Conservation (phyloP, 2,888 invertebrate genomes). For the Diabrotica balteata region DNA sequence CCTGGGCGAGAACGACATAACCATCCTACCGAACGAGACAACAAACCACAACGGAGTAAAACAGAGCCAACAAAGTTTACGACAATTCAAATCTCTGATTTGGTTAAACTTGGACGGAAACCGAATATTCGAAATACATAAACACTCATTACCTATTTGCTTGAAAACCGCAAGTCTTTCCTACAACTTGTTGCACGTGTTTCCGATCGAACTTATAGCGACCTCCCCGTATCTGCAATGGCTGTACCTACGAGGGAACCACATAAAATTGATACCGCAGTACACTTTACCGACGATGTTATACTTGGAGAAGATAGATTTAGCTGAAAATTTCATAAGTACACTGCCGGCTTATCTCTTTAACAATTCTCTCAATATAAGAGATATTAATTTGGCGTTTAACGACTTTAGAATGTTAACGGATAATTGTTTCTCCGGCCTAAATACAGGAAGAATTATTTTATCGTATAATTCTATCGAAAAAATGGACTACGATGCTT, state of each 20-base stretch:
- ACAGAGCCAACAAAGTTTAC: conserved; percentile 55
- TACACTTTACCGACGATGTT: conserved; percentile 59
- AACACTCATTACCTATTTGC: conserved; percentile 70
- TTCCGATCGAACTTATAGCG: conserved; percentile 71
- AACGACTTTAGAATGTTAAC: conserved; percentile 77
- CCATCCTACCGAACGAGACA: conserved; percentile 67
- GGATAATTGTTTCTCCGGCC: conserved; percentile 71
- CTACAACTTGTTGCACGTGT: conserved; percentile 73
- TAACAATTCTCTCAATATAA: conserved; percentile 74
- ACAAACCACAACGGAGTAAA: conserved; percentile 51
- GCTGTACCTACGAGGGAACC: conserved; percentile 73
- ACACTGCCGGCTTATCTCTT: conserved; percentile 72
- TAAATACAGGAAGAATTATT: conserved; percentile 78
- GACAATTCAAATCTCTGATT: conserved; percentile 66
- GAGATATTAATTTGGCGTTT: conserved; percentile 82
- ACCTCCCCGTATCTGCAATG: conserved; percentile 72
- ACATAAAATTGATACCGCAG: conserved; percentile 64
- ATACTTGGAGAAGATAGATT: conserved; percentile 78
- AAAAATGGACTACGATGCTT: conserved; percentile 74
- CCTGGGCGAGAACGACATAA: conserved; percentile 82
- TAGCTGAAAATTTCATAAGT: conserved; percentile 83
- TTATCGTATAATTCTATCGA: conserved; percentile 79
- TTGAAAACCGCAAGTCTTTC: conserved; percentile 76
- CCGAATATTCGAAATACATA: conserved; percentile 69
- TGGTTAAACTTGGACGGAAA: conserved; percentile 77